Base-by-base conservation (phyloP, 1,140 invertebrate species). In the Drosophila persimilis region DNA sequence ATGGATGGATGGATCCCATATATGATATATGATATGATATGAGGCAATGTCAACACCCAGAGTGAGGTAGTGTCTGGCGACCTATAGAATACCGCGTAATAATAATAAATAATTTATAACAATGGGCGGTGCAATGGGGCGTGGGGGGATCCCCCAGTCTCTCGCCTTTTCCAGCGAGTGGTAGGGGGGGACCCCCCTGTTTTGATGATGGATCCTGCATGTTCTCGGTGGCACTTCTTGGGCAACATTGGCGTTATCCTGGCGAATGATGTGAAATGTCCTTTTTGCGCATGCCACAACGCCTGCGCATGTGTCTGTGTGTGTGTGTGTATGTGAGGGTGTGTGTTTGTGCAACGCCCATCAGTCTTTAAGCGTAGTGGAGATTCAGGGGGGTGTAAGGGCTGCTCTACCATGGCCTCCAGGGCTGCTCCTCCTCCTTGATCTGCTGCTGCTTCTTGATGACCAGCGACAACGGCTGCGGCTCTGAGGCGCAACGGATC, bases 341-440 rank as follows among this genome's bases (percentile, higher is more conserved):
- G 43, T 52, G 35, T 48, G 24, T 69, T 64, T 73, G 31, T 73
- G 71, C 59, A 61, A 75, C 73, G 70, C 74, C 69, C 71, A 80
- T 86, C 81, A 86, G 81, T 86, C 81, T 86, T 86, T 72, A 77
- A 81, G 83, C 81, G 80, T 39, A 39, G 35, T 39, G 79, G 67
- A 72, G 77, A 73, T 80, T 80, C 64, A 55, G 44, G 35, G 22
- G 55, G 17, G 55, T 67, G 52, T 39, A 31, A 8, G 24, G 35
- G 35, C 3, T 22, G 43, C 58, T 90, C 94, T 94, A 96, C 95
- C 95, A 96, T 1, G 95, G 95, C 76, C 95, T 93, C 95, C 92
- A 95, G 60, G 93, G 93, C 80, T 93, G 94, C 60, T 93, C 94
- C 47, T 93, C 92, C 3, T 84, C 80, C 74, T 86, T 86, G 78